Evolutionary conservation across 2,888 invertebrate species (phyloP).

Genomic region (Xestia ashworthii): DNA sequence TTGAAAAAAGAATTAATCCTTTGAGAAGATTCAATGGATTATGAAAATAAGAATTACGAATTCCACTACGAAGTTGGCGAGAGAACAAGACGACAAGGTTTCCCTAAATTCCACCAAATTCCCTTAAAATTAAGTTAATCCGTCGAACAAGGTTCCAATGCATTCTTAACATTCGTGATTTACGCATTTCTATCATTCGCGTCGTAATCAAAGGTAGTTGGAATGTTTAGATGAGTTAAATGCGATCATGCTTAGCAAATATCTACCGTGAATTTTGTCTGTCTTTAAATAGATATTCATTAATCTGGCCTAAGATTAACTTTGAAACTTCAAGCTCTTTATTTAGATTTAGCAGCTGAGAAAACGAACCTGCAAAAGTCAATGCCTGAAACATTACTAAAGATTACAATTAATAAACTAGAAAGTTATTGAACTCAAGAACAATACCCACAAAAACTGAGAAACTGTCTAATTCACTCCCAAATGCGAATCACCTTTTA

Average conservation of each 20-base stretch:
- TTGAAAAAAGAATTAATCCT: conserved; percentile 46
- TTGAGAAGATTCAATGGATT: conserved; percentile 55
- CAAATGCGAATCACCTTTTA: conserved; percentile 1
- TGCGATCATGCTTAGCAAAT: conserved; percentile 7
- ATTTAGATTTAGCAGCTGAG: conserved; percentile 7
- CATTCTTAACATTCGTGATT: conserved; percentile 38
- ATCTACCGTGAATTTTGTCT: conserved; percentile 10
- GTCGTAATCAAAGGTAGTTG: conserved; percentile 1
- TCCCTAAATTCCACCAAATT: conserved; percentile 28
- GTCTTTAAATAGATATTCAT: conserved; percentile 19
- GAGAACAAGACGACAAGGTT: conserved; percentile 33
- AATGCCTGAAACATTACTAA: neutral
- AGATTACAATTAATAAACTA: conserved; percentile 1
- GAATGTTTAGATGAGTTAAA: conserved; percentile 18
- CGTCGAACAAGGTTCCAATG: conserved; percentile 8
- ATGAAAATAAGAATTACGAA: conserved; percentile 52
- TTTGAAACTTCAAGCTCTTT: conserved; percentile 12
- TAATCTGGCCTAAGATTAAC: conserved; percentile 5
- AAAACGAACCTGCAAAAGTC: conserved; percentile 15
- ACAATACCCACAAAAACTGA: neutral
- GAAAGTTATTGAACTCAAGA: conserved; percentile 8
- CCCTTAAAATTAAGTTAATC: conserved; percentile 34
- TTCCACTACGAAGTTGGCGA: conserved; percentile 23
- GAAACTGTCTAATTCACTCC: neutral
- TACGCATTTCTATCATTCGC: conserved; percentile 18